phyloP scores from a whole-genome alignment of 2,888 invertebrate species.

The Thera obeliscata region DNA sequence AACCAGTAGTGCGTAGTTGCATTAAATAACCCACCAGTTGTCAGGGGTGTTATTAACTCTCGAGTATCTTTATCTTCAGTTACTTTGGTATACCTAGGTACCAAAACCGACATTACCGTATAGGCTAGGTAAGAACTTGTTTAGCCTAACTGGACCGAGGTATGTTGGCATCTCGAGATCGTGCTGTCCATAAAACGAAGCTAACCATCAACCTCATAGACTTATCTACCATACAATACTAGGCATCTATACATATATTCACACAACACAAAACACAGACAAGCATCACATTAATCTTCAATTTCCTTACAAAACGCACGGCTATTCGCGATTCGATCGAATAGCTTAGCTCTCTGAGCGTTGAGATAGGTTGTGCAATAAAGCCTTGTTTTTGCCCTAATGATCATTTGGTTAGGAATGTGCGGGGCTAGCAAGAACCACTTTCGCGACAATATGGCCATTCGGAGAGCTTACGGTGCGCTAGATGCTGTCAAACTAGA shows the following conservation, averaged over 20 bases:
- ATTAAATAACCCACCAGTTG: conserved; percentile 30
- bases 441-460: conserved; percentile 70
- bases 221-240: too few relatives aligned
- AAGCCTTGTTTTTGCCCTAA: conserved; percentile 68
- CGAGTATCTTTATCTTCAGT: too few relatives aligned
- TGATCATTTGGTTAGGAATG: conserved; percentile 70
- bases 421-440: conserved; percentile 60
- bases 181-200: too few relatives aligned
- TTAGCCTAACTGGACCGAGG: too few relatives aligned
- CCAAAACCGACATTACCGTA: too few relatives aligned
- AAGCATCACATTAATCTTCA: conserved; percentile 31
- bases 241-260: background rate
- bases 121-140: too few relatives aligned
- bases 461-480: conserved; percentile 57
- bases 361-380: conserved; percentile 54
- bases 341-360: conserved; percentile 36
- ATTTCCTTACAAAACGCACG: conserved; percentile 40
- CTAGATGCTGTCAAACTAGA: conserved; percentile 64
- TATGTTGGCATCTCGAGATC: too few relatives aligned
- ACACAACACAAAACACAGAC: conserved; percentile 5
- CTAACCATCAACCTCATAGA: too few relatives aligned
- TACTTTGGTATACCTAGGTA: too few relatives aligned
- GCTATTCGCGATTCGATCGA: conserved; percentile 47
- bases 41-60: conserved; percentile 25
- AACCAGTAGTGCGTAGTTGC: conserved; percentile 39